These are phyloP conservation scores for Episyrphus balteatus DNA, from an alignment of 1,140 invertebrate genomes.

Conservation along the genomic window DNA sequence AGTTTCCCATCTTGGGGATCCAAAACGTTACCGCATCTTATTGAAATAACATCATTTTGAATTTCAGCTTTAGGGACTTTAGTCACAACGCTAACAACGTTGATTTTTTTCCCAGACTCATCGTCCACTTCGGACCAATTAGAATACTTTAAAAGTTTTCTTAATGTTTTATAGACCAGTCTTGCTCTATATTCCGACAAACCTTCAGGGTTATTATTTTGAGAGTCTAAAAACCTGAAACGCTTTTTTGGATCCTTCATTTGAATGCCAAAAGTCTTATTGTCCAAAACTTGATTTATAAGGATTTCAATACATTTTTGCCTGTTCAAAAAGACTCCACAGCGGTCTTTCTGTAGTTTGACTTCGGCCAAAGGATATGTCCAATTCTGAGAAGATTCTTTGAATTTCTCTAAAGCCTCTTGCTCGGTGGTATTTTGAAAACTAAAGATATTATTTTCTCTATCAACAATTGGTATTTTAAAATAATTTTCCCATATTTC, in stretches of 20 bases:
- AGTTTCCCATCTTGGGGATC: constrained; percentile 16
- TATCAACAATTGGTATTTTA: constrained; percentile 5
- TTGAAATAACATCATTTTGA: constrained; percentile 20
- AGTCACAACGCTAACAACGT: constrained; percentile 3
- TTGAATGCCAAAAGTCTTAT: neutral
- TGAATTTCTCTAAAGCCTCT: neutral
- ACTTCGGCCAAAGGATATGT: constrained; percentile 1
- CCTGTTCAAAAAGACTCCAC: neutral
- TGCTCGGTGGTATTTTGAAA: neutral
- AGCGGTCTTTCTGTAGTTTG: constrained; percentile 2
- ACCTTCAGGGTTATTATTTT: neutral
- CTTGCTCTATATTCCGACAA: neutral
- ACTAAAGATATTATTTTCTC: constrained; percentile 14
- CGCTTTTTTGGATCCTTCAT: neutral
- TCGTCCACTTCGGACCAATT: constrained; percentile 9
- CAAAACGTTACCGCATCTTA: constrained; percentile 8
- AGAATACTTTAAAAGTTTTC: constrained; percentile 14
- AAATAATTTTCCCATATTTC: constrained; percentile 40
- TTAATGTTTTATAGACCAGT: constrained; percentile 9
- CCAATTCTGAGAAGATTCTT: neutral
- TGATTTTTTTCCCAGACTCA: constrained; percentile 6
- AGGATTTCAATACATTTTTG: neutral
- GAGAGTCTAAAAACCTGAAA: neutral
- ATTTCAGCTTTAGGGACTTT: constrained; percentile 1
- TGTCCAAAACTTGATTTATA: neutral